phyloP scores from a whole-genome alignment of 2,888 invertebrate species.

The Trichogramma evanescens region DNA sequence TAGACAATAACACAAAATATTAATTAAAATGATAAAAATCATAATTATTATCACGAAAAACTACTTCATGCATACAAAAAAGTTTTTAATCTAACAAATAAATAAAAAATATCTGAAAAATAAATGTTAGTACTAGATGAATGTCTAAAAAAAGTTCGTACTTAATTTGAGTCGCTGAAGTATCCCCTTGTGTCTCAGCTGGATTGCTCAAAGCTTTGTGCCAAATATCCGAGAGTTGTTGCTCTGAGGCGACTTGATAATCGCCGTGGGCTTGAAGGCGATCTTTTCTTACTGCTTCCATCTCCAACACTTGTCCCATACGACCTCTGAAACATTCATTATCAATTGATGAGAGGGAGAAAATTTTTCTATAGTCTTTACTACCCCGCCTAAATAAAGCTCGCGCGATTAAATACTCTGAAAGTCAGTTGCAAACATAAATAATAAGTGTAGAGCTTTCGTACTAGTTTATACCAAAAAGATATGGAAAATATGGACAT shows the following conservation, averaged over 20 bases:
- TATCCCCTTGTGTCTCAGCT: slow-evolving; percentile 22
- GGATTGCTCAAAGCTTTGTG: slow-evolving; percentile 44
- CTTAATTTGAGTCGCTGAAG: slow-evolving; percentile 13
- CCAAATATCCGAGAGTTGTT: slow-evolving; percentile 45
- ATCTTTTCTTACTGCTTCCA: slow-evolving; percentile 45
- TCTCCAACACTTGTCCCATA: slow-evolving; percentile 40
- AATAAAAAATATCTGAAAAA: no score
- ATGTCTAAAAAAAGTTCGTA: not conserved
- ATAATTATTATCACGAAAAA: not conserved
- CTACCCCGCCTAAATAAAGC: no score
- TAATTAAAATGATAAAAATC: not conserved
- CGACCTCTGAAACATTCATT: slow-evolving; percentile 28
- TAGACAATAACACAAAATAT: not conserved
- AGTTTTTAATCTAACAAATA: no score
- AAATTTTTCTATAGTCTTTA: no score
- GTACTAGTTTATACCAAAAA: no score
- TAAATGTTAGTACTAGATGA: no score
- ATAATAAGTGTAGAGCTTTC: no score
- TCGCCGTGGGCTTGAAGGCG: slow-evolving; percentile 43
- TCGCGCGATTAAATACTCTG: no score
- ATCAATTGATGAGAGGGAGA: no score
- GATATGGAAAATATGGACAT: no score
- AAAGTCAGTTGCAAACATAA: no score
- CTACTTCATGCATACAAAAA: not conserved
- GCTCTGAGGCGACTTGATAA: slow-evolving; percentile 40